Conservation (phyloP, 92 coral and sea anemone species). For the Palythoa grandiflora region DNA sequence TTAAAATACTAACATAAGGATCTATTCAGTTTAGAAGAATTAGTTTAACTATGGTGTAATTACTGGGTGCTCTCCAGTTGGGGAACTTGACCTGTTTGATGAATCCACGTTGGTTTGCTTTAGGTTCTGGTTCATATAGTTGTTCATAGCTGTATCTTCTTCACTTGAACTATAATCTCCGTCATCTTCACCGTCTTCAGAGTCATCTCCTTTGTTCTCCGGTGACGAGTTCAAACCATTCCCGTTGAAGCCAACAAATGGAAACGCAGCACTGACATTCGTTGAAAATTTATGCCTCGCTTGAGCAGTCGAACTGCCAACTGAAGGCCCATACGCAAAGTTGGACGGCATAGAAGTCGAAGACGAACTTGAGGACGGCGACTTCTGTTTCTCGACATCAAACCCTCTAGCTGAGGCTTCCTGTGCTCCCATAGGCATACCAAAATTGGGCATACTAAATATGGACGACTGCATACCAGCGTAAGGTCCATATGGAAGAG, state of each 20-base stretch:
- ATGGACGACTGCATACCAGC: slow-evolving; percentile 70
- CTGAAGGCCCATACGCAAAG: slow-evolving; percentile 25
- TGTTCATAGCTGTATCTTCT: neutral
- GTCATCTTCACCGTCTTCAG: slow-evolving; percentile 31
- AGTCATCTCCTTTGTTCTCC: neutral
- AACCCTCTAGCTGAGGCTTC: slow-evolving; percentile 58
- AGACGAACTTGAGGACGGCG: slow-evolving; percentile 4
- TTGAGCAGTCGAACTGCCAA: slow-evolving; percentile 8
- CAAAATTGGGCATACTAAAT: slow-evolving; percentile 67
- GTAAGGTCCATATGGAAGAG: slow-evolving; percentile 74
- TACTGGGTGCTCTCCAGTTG: slow-evolving; percentile 24
- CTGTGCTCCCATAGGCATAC: slow-evolving; percentile 70
- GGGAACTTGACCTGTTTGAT: slow-evolving; percentile 30
- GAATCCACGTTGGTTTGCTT: slow-evolving; percentile 2
- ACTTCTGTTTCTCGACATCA: slow-evolving; percentile 37
- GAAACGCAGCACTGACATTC: slow-evolving; percentile 15
- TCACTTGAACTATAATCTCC: slow-evolving; percentile 15
- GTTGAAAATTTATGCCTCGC: neutral
- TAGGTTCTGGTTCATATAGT: slow-evolving; percentile 6
- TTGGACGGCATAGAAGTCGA: slow-evolving; percentile 2
- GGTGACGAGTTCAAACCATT: slow-evolving; percentile 23
- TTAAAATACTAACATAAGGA: slow-evolving; percentile 31
- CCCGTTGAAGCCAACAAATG: slow-evolving; percentile 30
- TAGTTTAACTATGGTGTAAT: slow-evolving; percentile 24
- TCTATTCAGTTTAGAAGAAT: slow-evolving; percentile 8